Percentiles rank a stretch among this genome's conserved stretches.
phyloP scores from a whole-genome alignment of 2,888 invertebrate species.

The Melanchra persicariae region DNA sequence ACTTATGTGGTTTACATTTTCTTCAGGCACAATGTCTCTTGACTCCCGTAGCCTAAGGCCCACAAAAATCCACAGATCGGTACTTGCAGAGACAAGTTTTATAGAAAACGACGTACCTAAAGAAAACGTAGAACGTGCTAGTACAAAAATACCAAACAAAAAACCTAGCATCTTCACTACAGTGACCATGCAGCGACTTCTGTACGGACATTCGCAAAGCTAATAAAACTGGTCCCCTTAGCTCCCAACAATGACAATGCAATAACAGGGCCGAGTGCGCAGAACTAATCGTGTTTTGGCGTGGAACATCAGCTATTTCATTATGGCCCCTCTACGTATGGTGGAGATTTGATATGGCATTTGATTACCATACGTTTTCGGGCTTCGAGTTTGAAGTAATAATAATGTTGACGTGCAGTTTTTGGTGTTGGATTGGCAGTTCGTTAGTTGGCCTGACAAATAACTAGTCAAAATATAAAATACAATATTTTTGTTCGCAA shows the following conservation, averaged over 20 bases:
- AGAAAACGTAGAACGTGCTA: conserved; percentile 10
- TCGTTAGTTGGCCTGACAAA: not conserved
- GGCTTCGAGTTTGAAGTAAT: conserved; percentile 48
- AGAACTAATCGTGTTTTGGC: conserved; percentile 75
- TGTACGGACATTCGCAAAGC: conserved; percentile 24
- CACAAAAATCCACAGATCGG: too few species aligned
- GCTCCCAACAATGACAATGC: conserved; percentile 64
- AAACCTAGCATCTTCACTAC: not conserved
- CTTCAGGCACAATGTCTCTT: too few species aligned
- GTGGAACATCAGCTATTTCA: conserved; percentile 77
- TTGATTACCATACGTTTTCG: conserved; percentile 62
- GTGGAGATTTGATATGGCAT: conserved; percentile 59
- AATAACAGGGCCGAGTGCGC: conserved; percentile 72
- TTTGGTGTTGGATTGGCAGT: conserved; percentile 3
- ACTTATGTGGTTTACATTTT: too few species aligned
- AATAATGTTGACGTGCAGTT: conserved; percentile 43
- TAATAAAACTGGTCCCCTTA: conserved; percentile 60
- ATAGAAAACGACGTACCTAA: too few species aligned
- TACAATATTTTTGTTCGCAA: too few species aligned
- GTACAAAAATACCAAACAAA: not conserved
- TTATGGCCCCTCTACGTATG: conserved; percentile 60
- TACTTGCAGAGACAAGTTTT: too few species aligned
- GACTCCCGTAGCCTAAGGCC: too few species aligned
- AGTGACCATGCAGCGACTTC: not conserved
- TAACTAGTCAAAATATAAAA: not conserved